Base-by-base conservation (phyloP, 92 coral and sea anemone genomes). In the Umimayanthus kanabou region DNA sequence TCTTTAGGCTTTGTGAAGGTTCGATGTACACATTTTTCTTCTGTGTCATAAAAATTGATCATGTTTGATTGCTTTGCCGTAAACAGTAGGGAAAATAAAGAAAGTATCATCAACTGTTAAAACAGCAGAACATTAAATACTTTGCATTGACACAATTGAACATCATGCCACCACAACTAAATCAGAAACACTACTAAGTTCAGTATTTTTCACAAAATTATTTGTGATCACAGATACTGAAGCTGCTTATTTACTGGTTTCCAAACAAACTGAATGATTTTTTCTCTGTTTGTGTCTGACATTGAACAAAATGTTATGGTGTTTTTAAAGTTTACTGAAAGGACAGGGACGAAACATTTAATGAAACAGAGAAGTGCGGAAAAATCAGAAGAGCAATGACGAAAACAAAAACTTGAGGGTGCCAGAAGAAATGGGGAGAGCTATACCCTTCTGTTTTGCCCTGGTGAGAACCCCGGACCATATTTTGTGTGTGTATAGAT, bases 161-260 rank as follows among this genome's bases (percentile, higher is more conserved):
- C 76, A 71, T 71, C 76, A 15, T 71, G 76, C 37, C 76, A 71
- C 76, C 10, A 71, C 40, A 71, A 71, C 76, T 71, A 71, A 71
- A 71, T 71, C 76, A 71, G 76, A 71, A 71, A 71, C 76, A 71
- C 76, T 71, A 71, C 76, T 71, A 71, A 15, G 1, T n/a, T n/a
- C 76, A 71, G 76, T 71, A 71, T 71, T 71, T 71, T 71, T 71
- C 76, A 71, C 76, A 71, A 71, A 71, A 71, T 33, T 71, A 71
- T 71, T 71, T 71, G 76, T 71, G 76, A 71, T 71, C 76, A 71
- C 76, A 71, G 76, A 71, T 71, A 71, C 76, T 71, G 76, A 71
- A 71, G 76, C 76, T 71, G 76, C 76, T 71, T 71, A 71, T 71
- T 71, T 71, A 71, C 76, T 71, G 76, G 76, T 71, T 71, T 71